These are phyloP conservation scores for Hippoglossus hippoglossus DNA, from an alignment of 2,797 vertebrate species.

Conservation along the genomic window DNA sequence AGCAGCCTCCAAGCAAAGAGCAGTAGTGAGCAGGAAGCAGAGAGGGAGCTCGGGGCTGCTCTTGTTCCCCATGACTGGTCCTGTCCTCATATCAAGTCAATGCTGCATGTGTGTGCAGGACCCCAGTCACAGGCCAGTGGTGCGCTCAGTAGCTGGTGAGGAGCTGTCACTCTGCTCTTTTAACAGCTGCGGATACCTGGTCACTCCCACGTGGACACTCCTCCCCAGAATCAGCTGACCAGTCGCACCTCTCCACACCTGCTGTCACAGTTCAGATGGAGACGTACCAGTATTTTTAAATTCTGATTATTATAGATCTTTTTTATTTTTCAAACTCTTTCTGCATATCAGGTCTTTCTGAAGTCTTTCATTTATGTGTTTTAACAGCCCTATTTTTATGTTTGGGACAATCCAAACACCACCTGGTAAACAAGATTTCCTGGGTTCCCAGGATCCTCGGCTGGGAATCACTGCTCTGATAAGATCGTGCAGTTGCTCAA, in stretches of 20 bases:
- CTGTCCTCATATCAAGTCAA: neutral
- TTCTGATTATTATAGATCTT: neutral
- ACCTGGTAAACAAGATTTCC: neutral
- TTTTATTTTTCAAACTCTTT: neutral
- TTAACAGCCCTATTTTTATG: neutral
- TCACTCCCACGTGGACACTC: conserved; percentile 34
- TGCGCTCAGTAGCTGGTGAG: neutral
- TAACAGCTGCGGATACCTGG: conserved; percentile 1
- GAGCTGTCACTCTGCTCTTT: conserved; percentile 31
- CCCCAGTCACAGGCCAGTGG: too few species aligned
- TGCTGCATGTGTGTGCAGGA: neutral
- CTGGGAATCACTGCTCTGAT: too few species aligned
- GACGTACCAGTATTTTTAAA: neutral
- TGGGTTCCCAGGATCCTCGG: neutral
- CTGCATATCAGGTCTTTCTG: neutral
- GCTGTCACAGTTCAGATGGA: neutral
- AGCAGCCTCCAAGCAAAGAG: conserved; percentile 6
- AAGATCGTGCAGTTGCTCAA: too few species aligned
- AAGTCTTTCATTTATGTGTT: neutral
- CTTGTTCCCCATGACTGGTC: conserved; percentile 21
- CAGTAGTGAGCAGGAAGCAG: conserved; percentile 13
- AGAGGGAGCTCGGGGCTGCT: conserved; percentile 1
- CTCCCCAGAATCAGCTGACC: conserved; percentile 15
- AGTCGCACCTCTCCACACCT: neutral
- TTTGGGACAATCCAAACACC: neutral